Evolutionary conservation across 1,140 invertebrate species (phyloP).

Genomic region (Eriocheir sinensis): DNA sequence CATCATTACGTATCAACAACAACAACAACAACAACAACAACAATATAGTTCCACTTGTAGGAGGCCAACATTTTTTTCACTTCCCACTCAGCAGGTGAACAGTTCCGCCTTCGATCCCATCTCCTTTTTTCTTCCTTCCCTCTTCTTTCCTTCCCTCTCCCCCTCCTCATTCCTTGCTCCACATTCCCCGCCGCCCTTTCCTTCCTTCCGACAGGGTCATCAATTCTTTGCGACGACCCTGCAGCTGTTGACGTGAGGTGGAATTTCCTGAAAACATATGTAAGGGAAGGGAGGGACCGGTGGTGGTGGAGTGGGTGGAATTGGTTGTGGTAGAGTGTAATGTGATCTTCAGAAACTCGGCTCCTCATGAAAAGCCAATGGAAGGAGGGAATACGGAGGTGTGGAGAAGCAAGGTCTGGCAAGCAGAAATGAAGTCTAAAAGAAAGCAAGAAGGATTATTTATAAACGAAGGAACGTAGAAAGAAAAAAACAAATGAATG

Average conservation of each 20-base stretch:
- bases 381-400: neutral
- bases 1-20: no score
- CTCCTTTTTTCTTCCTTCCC: neutral
- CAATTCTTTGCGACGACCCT: neutral
- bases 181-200: no score
- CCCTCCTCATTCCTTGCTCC: neutral
- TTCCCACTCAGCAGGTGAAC: no score
- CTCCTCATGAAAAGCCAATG: neutral
- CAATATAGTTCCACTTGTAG: no score
- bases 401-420: neutral
- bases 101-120: no score
- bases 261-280: neutral
- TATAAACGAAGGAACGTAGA: neutral
- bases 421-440: no score
- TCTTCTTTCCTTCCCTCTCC: neutral
- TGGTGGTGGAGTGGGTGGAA: no score
- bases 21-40: no score
- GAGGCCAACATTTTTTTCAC: no score
- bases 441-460: no score
- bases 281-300: neutral
- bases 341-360: no score
- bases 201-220: neutral
- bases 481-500: neutral
- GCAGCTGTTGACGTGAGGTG: neutral
- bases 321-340: neutral